These are phyloP conservation scores for Manis pentadactyla DNA, from an alignment of 2,797 vertebrate genomes.

Conservation along the genomic window DNA sequence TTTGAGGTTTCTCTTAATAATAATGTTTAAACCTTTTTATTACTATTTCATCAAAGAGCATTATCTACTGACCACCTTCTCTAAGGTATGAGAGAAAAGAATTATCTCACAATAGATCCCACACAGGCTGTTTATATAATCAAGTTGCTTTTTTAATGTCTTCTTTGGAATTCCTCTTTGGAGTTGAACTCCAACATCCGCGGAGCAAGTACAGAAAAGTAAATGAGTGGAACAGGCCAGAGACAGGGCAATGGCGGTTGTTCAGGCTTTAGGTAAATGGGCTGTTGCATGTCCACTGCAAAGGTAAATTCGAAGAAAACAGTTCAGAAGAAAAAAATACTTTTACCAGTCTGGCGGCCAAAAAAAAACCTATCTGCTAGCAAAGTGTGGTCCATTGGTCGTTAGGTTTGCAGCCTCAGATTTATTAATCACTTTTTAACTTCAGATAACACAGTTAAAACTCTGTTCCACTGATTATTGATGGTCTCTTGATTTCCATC, in stretches of 20 bases:
- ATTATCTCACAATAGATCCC: not conserved
- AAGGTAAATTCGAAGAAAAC: not conserved
- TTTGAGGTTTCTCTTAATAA: not conserved
- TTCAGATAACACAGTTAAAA: not conserved
- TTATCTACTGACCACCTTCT: not conserved
- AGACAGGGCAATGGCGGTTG: not conserved
- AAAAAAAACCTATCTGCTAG: not conserved
- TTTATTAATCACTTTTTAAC: not conserved
- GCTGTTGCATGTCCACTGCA: not conserved
- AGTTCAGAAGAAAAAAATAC: not conserved
- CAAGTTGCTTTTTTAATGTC: not conserved
- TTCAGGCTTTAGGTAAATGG: not conserved
- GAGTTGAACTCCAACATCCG: not conserved
- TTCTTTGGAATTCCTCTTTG: not conserved
- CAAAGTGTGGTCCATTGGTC: not conserved
- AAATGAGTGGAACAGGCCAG: not conserved
- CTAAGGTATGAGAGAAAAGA: not conserved
- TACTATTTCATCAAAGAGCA: not conserved
- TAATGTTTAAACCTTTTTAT: not conserved
- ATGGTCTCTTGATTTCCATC: not conserved
- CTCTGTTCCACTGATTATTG: not conserved
- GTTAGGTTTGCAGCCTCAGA: not conserved
- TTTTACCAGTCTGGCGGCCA: not conserved
- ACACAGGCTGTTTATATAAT: not conserved
- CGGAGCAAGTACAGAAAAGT: not conserved